These are phyloP conservation scores for Zosterops lateralis DNA, from an alignment of 2,113 vertebrate genomes.

Conservation along the genomic window DNA sequence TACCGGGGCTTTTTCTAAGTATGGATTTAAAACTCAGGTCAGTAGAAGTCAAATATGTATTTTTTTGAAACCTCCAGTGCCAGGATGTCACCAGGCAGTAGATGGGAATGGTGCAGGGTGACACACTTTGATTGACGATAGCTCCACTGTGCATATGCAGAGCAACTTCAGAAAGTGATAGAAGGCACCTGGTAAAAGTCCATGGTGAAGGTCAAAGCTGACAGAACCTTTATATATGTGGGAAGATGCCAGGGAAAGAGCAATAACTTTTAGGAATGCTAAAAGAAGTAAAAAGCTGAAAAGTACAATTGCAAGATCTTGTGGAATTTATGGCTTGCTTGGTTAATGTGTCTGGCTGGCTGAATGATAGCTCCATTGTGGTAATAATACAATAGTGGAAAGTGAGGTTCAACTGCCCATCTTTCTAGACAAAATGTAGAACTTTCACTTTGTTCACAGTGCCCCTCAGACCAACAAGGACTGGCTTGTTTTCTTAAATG, in stretches of 20 bases:
- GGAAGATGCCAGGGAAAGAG: conserved; percentile 10
- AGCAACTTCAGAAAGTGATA: conserved; percentile 18
- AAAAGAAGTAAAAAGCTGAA: conserved; percentile 25
- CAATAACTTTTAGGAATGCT: conserved; percentile 40
- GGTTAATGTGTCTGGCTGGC: conserved; percentile 41
- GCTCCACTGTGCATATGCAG: background rate
- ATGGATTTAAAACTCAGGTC: background rate
- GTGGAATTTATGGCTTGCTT: conserved; percentile 38
- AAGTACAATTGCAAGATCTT: conserved; percentile 15
- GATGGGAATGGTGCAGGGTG: background rate
- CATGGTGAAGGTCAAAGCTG: conserved; percentile 45
- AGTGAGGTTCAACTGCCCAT: conserved; percentile 50
- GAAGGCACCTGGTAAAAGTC: conserved; percentile 12
- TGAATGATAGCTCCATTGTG: conserved; percentile 45
- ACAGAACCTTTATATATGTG: conserved; percentile 21
- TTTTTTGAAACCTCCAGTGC: background rate
- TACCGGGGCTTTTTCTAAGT: background rate
- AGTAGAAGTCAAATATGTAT: background rate
- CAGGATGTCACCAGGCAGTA: background rate
- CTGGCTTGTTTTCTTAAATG: conserved; percentile 14
- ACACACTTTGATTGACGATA: background rate
- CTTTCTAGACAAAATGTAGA: conserved; percentile 32
- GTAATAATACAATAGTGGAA: conserved; percentile 19
- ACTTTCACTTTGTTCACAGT: conserved; percentile 22
- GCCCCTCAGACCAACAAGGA: conserved; percentile 5